Conservation (phyloP, 1,140 invertebrate genomes). For the Drosophila persimilis region DNA sequence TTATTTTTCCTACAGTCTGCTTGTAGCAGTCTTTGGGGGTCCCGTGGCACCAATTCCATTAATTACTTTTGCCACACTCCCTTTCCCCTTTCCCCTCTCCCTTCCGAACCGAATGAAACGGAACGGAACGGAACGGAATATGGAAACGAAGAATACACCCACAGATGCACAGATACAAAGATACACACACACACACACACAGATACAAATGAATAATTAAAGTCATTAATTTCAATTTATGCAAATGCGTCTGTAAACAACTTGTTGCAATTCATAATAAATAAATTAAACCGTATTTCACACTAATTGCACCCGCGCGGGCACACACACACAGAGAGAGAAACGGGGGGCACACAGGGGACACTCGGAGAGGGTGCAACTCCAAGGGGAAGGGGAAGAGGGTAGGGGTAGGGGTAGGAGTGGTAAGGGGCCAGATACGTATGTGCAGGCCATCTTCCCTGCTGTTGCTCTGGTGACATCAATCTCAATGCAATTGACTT, state of each 20-base stretch:
- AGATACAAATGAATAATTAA: slow-evolving; percentile 72
- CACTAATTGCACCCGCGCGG: slow-evolving; percentile 77
- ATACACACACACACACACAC: slow-evolving; percentile 34
- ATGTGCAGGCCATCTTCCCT: slow-evolving; percentile 14
- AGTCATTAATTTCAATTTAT: slow-evolving; percentile 82
- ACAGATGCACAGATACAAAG: slow-evolving; percentile 23
- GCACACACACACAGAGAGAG: slow-evolving; percentile 32
- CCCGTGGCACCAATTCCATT: slow-evolving; percentile 78
- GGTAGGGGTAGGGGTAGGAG: no score
- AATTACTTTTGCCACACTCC: slow-evolving; percentile 71
- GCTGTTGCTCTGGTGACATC: slow-evolving; percentile 59
- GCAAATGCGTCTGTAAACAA: slow-evolving; percentile 82
- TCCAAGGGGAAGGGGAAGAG: no score
- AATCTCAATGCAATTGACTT: slow-evolving; percentile 82
- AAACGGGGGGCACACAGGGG: not conserved
- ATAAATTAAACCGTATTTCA: slow-evolving; percentile 82
- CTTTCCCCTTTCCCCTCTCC: not conserved
- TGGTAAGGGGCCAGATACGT: no score
- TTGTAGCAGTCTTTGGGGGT: slow-evolving; percentile 43
- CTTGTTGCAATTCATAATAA: slow-evolving; percentile 82
- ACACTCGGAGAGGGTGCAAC: not conserved
- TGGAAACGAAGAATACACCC: slow-evolving; percentile 22
- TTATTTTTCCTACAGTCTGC: slow-evolving; percentile 66
- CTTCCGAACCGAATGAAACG: not conserved
- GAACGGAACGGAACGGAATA: not conserved